Percentiles rank a stretch among this genome's conserved stretches.
phyloP scores from a whole-genome alignment of 2,113 vertebrate genomes.

The Dryoscopus gambensis region DNA sequence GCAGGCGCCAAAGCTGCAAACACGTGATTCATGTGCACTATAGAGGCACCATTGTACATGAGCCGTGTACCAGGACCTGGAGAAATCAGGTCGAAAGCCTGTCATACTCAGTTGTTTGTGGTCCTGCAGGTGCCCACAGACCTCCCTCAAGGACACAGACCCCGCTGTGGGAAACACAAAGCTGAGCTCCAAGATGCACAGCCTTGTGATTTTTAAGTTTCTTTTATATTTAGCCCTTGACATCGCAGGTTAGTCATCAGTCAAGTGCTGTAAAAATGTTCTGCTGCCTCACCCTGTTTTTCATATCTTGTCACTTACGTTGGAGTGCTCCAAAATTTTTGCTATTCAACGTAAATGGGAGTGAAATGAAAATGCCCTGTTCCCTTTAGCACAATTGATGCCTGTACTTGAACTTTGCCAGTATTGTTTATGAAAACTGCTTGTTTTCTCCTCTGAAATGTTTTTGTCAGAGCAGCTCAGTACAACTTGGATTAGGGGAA shows the following conservation, averaged over 20 bases:
- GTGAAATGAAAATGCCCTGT: neutral
- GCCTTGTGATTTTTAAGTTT: neutral
- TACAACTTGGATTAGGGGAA: neutral
- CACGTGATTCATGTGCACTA: neutral
- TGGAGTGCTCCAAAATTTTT: neutral
- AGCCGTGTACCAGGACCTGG: neutral
- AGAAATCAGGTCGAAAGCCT: neutral
- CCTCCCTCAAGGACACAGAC: neutral
- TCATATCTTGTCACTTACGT: neutral
- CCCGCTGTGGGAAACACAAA: neutral
- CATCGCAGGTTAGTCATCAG: neutral
- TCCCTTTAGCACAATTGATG: neutral
- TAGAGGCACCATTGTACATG: accelerated
- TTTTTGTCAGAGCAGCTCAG: neutral
- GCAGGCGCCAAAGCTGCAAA: neutral
- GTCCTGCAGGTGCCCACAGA: neutral
- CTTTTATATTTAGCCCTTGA: neutral
- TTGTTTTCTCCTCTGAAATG: neutral
- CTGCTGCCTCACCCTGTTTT: neutral
- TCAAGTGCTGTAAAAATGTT: neutral
- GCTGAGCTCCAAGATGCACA: neutral
- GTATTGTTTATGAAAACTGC: neutral
- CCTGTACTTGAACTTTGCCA: neutral
- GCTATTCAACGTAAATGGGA: neutral
- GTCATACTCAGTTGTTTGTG: neutral